Evolutionary conservation across 2,113 vertebrate genomes (phyloP).

Genomic region (Hippocampus mohnikei): DNA sequence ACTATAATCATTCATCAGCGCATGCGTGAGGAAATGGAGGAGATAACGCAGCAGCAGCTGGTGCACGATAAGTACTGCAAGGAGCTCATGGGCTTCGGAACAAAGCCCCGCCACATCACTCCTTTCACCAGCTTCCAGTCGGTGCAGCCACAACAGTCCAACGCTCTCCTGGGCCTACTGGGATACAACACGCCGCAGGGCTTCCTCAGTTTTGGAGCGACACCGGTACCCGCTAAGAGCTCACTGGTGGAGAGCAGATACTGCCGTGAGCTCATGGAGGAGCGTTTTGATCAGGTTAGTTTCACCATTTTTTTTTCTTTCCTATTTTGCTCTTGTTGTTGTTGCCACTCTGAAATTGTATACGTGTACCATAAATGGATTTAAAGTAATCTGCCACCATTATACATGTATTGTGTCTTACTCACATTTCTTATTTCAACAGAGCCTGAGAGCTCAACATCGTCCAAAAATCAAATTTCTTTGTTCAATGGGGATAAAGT

Average conservation of each 20-base stretch:
- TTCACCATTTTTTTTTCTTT: background rate
- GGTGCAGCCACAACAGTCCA: conserved; percentile 91
- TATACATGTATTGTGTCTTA: no score
- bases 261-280: conserved; percentile 96
- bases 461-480: no score
- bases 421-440: no score
- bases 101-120: conserved; percentile 95
- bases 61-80: conserved; percentile 98
- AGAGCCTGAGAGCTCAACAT: no score
- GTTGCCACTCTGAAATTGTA: no score
- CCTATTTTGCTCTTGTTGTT: background rate
- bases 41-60: conserved; percentile 97
- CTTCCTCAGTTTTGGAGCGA: conserved; percentile 85
- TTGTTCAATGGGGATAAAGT: no score
- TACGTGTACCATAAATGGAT: no score
- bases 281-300: conserved; percentile 90
- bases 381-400: no score
- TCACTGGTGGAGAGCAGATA: conserved; percentile 93
- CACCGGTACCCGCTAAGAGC: conserved; percentile 83
- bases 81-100: conserved; percentile 91
- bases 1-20: conserved; percentile 69
- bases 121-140: conserved; percentile 97
- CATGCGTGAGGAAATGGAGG: conserved; percentile 97
- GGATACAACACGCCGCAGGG: conserved; percentile 90
- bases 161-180: conserved; percentile 89